Percentiles rank a stretch among this genome's conserved stretches.
Conservation (phyloP, 1,140 invertebrate genomes). For the Ips nitidus region DNA sequence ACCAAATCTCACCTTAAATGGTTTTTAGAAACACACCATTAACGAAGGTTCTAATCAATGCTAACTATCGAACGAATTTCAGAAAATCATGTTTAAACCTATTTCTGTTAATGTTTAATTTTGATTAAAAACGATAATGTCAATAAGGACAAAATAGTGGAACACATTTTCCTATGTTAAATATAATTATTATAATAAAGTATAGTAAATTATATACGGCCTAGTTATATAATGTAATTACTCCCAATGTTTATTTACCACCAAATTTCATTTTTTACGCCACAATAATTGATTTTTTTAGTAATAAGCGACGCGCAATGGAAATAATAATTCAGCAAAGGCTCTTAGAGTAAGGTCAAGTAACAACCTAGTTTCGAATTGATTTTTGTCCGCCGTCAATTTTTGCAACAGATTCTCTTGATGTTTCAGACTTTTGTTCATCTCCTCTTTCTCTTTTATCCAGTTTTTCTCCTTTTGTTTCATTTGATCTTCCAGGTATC, state of each 20-base stretch:
- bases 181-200: too few relatives aligned
- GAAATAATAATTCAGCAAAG: slow-evolving; percentile 39
- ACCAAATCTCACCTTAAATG: slow-evolving; percentile 11
- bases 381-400: slow-evolving; percentile 44
- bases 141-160: too few relatives aligned
- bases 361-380: slow-evolving; percentile 49
- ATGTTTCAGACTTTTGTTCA: slow-evolving; percentile 43
- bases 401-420: slow-evolving; percentile 46
- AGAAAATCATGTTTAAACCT: too few relatives aligned
- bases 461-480: slow-evolving; percentile 42
- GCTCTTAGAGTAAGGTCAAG: slow-evolving; percentile 42
- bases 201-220: too few relatives aligned
- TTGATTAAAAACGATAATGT: too few relatives aligned
- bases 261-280: too few relatives aligned
- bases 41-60: neutral
- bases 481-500: slow-evolving; percentile 40
- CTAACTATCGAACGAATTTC: neutral
- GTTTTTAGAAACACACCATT: slow-evolving; percentile 3
- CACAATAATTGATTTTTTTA: neutral
- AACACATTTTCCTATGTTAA: too few relatives aligned
- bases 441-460: slow-evolving; percentile 46
- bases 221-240: too few relatives aligned
- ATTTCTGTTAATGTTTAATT: too few relatives aligned
- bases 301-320: slow-evolving; percentile 24
- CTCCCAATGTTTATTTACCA: too few relatives aligned